A percentile compares a stretch with the other conserved stretches of the same genome.
Evolutionary conservation across 2,888 invertebrate species (phyloP).

Genomic region (Microchrysa polita): DNA sequence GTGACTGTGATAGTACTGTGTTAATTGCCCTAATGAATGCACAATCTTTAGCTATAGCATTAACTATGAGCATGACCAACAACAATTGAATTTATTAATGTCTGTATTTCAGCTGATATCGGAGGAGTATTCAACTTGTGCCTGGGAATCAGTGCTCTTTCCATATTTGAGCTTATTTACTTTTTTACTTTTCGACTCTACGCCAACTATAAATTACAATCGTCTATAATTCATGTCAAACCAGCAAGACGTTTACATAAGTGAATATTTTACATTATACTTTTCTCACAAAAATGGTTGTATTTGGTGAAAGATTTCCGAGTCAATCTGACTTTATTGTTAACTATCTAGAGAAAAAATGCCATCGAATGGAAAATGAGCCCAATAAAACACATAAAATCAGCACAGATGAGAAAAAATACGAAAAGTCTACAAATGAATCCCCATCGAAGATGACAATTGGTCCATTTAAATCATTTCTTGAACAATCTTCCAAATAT

Average conservation of each 20-base stretch:
- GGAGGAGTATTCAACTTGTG: conserved; percentile 64
- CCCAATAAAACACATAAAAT: too few species aligned
- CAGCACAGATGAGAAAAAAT: too few species aligned
- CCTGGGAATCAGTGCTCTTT: conserved; percentile 61
- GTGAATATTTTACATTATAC: neutral
- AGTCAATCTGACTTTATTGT: conserved; percentile 41
- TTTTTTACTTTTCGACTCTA: conserved; percentile 58
- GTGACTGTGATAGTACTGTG: too few species aligned
- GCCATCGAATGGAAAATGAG: too few species aligned
- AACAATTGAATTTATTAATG: neutral
- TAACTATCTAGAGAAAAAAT: conserved; percentile 41
- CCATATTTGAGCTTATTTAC: conserved; percentile 62
- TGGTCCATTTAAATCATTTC: too few species aligned
- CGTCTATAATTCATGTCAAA: conserved; percentile 42
- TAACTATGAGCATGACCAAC: neutral
- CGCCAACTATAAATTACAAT: conserved; percentile 53
- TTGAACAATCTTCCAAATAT: conserved; percentile 32
- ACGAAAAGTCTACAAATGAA: too few species aligned
- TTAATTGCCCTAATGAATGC: too few species aligned
- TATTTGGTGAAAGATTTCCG: conserved; percentile 45
- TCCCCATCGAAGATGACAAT: too few species aligned
- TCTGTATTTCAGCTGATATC: conserved; percentile 58
- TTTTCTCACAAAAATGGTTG: conserved; percentile 41
- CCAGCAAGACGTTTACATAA: conserved; percentile 1
- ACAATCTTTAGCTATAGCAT: too few species aligned